These are phyloP conservation scores for Falco novaeseelandiae DNA, from an alignment of 2,797 vertebrate genomes.

Conservation along the genomic window DNA sequence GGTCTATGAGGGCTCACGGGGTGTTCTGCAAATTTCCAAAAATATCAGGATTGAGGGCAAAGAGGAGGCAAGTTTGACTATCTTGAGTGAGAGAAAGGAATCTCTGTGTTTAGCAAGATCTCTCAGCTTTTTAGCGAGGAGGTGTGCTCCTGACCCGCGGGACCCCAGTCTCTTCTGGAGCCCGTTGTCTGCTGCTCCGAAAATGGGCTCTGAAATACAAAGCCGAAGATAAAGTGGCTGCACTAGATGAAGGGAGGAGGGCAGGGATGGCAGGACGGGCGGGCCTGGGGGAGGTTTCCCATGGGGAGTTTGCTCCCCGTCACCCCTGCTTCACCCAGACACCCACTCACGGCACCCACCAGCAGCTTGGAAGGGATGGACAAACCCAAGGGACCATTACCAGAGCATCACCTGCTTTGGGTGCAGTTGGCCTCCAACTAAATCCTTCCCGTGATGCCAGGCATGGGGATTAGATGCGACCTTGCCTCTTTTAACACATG, in stretches of 20 bases:
- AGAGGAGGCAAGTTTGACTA: not conserved
- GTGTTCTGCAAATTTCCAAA: not conserved
- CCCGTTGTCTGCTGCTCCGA: not conserved
- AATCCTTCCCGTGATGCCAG: not conserved
- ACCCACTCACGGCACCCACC: not conserved
- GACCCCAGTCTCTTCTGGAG: not conserved
- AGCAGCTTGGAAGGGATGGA: not conserved
- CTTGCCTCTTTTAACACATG: not conserved
- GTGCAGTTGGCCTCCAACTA: not conserved
- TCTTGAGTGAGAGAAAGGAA: not conserved
- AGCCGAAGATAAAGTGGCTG: not conserved
- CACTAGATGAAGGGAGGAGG: not conserved
- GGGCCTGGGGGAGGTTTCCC: not conserved
- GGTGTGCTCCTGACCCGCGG: accelerated
- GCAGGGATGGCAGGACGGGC: not conserved
- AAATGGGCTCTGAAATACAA: not conserved
- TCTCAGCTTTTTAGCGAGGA: not conserved
- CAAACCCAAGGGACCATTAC: not conserved
- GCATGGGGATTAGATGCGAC: not conserved
- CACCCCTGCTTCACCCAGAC: not conserved
- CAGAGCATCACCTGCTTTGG: not conserved
- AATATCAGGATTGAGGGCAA: not conserved
- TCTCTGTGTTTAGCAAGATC: not conserved
- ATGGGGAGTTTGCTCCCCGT: accelerated
- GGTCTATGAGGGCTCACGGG: not conserved